phyloP scores from a whole-genome alignment of 2,113 vertebrate species.

The Sinocyclocheilus anshuiensis region DNA sequence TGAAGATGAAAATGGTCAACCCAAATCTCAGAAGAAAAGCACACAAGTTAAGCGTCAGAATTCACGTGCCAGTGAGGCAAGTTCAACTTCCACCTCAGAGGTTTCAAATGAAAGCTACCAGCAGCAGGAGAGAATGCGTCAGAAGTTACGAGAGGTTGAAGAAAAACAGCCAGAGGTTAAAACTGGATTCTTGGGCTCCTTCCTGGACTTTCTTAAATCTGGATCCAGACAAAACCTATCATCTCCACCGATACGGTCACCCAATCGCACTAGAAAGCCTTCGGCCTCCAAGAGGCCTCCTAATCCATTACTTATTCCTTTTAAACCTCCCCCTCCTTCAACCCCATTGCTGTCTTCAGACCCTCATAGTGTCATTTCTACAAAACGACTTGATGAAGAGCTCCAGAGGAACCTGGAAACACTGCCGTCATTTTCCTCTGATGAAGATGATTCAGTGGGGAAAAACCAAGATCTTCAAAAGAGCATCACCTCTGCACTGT shows the following conservation, averaged over 20 bases:
- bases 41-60: conserved; percentile 86
- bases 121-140: conserved; percentile 95
- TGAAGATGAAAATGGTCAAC: conserved; percentile 80
- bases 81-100: conserved; percentile 80
- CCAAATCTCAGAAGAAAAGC: conserved; percentile 81
- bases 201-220: conserved; percentile 96
- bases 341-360: conserved; percentile 71
- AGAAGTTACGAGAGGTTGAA: conserved; percentile 97
- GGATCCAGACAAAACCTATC: conserved; percentile 95
- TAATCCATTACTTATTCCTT: conserved; percentile 71
- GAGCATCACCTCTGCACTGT: conserved; percentile 85
- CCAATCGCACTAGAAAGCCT: conserved; percentile 85
- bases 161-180: conserved; percentile 98
- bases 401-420: conserved; percentile 90
- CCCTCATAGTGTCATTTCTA: conserved; percentile 68
- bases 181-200: conserved; percentile 96
- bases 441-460: conserved; percentile 91
- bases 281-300: conserved; percentile 76
- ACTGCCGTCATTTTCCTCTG: conserved; percentile 91
- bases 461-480: conserved; percentile 90
- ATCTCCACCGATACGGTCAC: conserved; percentile 84
- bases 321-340: conserved; percentile 72
- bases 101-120: conserved; percentile 85
- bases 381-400: conserved; percentile 85
- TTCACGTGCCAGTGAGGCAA: conserved; percentile 80